These are phyloP conservation scores for Meta bourneti DNA, from an alignment of 2,888 invertebrate species.

Conservation along the genomic window DNA sequence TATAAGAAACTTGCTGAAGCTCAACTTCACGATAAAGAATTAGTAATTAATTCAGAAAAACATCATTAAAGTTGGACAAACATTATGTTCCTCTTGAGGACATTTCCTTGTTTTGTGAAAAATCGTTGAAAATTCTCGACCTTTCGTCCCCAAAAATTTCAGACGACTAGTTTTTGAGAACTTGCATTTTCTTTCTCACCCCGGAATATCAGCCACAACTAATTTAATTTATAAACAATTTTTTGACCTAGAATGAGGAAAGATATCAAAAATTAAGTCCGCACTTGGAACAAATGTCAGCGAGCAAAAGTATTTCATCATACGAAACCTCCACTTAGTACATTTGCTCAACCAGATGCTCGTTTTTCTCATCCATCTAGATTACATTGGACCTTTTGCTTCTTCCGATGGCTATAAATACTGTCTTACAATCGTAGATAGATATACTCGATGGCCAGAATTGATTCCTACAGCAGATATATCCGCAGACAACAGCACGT, in stretches of 20 bases:
- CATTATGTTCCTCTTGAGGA: too few species aligned
- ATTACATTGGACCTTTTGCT: slow-evolving; percentile 4
- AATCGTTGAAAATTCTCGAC: background rate
- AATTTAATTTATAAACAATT: background rate
- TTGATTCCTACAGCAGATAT: too few species aligned
- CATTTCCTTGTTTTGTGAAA: background rate
- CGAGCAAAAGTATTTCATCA: slow-evolving; percentile 53
- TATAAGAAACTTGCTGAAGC: too few species aligned
- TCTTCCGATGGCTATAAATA: too few species aligned
- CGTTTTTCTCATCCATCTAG: slow-evolving; percentile 35
- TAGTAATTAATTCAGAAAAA: background rate
- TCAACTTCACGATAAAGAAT: background rate
- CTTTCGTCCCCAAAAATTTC: too few species aligned
- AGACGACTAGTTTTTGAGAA: too few species aligned
- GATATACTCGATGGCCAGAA: too few species aligned
- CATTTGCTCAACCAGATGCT: slow-evolving; percentile 13
- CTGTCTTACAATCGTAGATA: too few species aligned
- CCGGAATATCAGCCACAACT: too few species aligned
- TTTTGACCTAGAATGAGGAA: background rate
- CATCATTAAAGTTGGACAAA: slow-evolving; percentile 2
- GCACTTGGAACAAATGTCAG: slow-evolving; percentile 22
- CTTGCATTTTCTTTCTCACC: too few species aligned
- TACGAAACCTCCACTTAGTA: slow-evolving; percentile 6
- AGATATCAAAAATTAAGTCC: background rate
- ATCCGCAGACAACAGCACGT: too few species aligned